A percentile compares a stretch with the other conserved stretches of the same genome.
Conservation (phyloP, 2,888 invertebrate genomes). For the Morpho deidamia region DNA sequence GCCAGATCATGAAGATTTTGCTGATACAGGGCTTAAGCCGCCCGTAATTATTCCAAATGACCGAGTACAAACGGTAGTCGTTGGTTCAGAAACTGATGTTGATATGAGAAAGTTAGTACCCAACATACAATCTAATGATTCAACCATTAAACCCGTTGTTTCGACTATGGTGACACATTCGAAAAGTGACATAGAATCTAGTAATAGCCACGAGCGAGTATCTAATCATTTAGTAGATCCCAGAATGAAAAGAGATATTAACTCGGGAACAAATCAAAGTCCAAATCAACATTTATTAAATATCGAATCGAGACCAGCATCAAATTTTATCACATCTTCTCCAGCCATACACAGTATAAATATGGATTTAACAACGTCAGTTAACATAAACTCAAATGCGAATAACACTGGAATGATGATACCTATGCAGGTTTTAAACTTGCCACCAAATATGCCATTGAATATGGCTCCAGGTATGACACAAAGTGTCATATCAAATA, state of each 20-base stretch:
- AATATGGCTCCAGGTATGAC: conserved; percentile 11
- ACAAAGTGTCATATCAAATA: conserved; percentile 15
- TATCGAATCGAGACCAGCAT: conserved; percentile 31
- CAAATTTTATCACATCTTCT: conserved; percentile 10
- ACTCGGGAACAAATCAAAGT: conserved; percentile 25
- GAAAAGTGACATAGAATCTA: conserved; percentile 10
- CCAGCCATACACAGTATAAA: conserved; percentile 3
- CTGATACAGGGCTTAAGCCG: conserved; percentile 32
- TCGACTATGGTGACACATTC: background rate
- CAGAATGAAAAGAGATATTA: conserved; percentile 45
- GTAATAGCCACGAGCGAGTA: conserved; percentile 8
- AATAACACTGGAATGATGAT: conserved; percentile 1
- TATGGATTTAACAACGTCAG: background rate
- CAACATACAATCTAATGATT: conserved; percentile 24
- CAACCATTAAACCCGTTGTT: background rate
- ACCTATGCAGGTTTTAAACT: conserved; percentile 2
- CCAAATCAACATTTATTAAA: conserved; percentile 31
- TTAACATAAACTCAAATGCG: conserved; percentile 9
- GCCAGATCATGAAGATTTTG: conserved; percentile 49
- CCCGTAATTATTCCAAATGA: conserved; percentile 66
- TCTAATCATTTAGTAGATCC: conserved; percentile 36
- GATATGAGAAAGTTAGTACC: conserved; percentile 56
- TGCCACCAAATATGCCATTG: conserved; percentile 12
- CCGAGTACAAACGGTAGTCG: conserved; percentile 41
- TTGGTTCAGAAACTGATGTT: conserved; percentile 41